Evolutionary conservation across 2,888 invertebrate genomes (phyloP).

Genomic region (Timandra comae): DNA sequence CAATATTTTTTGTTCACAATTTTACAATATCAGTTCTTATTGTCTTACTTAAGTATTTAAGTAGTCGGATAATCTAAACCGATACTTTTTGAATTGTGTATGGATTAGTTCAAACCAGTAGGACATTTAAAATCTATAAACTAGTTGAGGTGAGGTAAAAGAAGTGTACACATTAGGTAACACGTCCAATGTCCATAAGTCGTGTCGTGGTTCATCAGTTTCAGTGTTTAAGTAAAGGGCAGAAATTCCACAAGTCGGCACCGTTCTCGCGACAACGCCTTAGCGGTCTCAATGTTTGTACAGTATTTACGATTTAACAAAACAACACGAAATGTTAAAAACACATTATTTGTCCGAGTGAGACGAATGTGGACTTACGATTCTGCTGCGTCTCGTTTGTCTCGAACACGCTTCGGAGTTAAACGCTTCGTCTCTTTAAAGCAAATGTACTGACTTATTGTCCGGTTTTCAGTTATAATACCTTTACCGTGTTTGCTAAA

Average conservation of each 20-base stretch:
- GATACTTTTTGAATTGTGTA: too few species aligned
- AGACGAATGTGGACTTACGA: constrained; percentile 73
- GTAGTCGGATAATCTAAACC: too few species aligned
- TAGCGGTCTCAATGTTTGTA: constrained; percentile 60
- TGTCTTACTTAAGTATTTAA: too few species aligned
- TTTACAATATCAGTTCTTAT: too few species aligned
- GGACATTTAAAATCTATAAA: too few species aligned
- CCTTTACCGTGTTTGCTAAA: constrained; percentile 11
- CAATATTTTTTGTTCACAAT: too few species aligned
- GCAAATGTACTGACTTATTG: constrained; percentile 60
- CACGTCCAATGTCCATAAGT: too few species aligned
- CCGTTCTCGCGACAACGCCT: constrained; percentile 44
- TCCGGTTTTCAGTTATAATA: constrained; percentile 46
- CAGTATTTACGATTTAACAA: constrained; percentile 76
- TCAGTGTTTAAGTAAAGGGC: constrained; percentile 48
- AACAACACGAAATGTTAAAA: constrained; percentile 77
- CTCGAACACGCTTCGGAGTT: constrained; percentile 63
- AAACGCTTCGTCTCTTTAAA: constrained; percentile 53
- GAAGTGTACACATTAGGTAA: too few species aligned
- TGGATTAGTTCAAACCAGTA: too few species aligned
- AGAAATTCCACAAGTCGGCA: constrained; percentile 53
- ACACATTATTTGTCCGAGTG: constrained; percentile 75
- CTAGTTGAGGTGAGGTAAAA: too few species aligned
- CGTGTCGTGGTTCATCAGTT: constrained; percentile 15
- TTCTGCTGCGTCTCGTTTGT: constrained; percentile 65